Percentiles rank a stretch among this genome's conserved stretches.
phyloP scores from a whole-genome alignment of 2,888 invertebrate genomes.

The Pachliopta kotzebuea region DNA sequence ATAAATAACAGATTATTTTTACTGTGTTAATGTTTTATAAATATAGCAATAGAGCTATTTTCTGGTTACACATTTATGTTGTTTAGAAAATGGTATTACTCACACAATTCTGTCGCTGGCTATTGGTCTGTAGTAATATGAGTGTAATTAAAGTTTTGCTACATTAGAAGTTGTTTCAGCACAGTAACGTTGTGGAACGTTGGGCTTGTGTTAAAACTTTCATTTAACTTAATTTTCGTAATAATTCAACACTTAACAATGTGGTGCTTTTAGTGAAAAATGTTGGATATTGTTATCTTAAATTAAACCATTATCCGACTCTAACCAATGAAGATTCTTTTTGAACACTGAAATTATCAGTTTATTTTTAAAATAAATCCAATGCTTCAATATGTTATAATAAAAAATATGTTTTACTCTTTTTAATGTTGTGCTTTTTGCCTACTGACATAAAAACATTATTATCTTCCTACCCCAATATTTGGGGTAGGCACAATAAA shows the following conservation, averaged over 20 bases:
- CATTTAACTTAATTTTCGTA: background rate
- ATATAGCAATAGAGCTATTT: background rate
- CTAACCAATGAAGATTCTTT: background rate
- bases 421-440: no score
- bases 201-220: background rate
- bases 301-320: background rate
- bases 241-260: background rate
- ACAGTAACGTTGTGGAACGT: background rate
- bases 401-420: no score
- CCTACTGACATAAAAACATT: no score
- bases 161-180: background rate
- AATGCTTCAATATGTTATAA: no score
- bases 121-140: background rate
- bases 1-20: no score
- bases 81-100: background rate
- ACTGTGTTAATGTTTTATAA: background rate
- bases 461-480: no score
- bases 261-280: background rate
- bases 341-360: no score
- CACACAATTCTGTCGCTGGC: background rate
- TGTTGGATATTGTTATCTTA: background rate
- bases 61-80: background rate
- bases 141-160: constrained; percentile 3
- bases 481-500: no score
- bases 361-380: no score